Percentiles rank a stretch among this genome's conserved stretches.
These are phyloP conservation scores for Meteorus sp. DNA, from an alignment of 1,140 invertebrate genomes.

Conservation along the genomic window DNA sequence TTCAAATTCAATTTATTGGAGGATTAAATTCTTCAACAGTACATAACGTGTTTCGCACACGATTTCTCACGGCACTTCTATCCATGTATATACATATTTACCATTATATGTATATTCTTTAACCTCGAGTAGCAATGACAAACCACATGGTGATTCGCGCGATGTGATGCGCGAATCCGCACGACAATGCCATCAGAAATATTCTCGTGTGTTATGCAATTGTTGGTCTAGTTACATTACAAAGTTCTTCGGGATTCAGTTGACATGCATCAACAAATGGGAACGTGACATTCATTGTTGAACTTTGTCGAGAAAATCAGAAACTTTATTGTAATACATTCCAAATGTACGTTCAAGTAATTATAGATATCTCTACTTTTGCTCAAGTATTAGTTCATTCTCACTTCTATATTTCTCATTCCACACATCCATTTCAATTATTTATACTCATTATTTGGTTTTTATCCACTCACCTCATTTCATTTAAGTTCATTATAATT, in stretches of 20 bases:
- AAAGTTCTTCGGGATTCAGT: slow-evolving; percentile 1
- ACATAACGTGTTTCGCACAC: too few species aligned
- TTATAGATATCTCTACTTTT: background rate
- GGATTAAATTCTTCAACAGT: too few species aligned
- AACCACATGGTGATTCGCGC: background rate
- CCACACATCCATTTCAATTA: too few species aligned
- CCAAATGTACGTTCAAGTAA: background rate
- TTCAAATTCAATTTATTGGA: too few species aligned
- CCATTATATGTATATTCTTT: too few species aligned
- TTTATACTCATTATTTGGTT: too few species aligned
- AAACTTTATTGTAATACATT: too few species aligned
- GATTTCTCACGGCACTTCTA: too few species aligned
- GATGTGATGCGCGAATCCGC: background rate
- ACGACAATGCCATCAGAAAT: background rate
- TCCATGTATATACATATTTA: too few species aligned
- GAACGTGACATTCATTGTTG: background rate
- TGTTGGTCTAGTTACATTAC: slow-evolving; percentile 8
- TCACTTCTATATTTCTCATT: too few species aligned
- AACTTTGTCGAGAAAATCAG: slow-evolving; percentile 1
- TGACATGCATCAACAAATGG: background rate
- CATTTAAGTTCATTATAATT: background rate
- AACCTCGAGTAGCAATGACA: background rate
- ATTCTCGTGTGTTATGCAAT: slow-evolving; percentile 6
- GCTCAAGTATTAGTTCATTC: background rate
- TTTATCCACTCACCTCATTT: background rate